A percentile compares a stretch with the other conserved stretches of the same genome.
These are phyloP conservation scores for Tribolium freemani DNA, from an alignment of 2,888 invertebrate genomes.

Conservation along the genomic window DNA sequence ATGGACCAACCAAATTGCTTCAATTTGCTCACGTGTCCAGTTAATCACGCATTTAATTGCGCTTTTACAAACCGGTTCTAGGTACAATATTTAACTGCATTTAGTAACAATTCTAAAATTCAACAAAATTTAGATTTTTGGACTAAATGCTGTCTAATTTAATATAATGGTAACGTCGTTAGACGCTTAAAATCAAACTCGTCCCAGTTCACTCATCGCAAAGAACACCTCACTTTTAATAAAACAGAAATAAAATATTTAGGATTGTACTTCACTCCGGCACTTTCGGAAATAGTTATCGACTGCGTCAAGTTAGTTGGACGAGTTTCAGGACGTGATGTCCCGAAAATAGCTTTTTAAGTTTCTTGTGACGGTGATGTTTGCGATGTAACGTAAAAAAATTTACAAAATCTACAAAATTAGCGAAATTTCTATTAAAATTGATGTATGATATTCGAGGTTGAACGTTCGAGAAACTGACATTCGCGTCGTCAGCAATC, in stretches of 20 bases:
- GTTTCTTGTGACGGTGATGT: neutral
- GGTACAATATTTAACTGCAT: too few species aligned
- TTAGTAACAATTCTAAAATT: too few species aligned
- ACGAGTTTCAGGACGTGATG: neutral
- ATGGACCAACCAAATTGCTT: too few species aligned
- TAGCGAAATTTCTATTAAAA: neutral
- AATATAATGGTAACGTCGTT: too few species aligned
- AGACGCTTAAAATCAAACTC: too few species aligned
- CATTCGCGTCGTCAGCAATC: neutral
- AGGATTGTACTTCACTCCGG: neutral
- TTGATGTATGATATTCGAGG: too few species aligned
- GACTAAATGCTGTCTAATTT: too few species aligned
- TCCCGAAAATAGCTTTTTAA: neutral
- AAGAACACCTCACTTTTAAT: neutral
- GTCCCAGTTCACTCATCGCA: too few species aligned
- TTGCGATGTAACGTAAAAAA: neutral
- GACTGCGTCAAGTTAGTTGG: neutral
- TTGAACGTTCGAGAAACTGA: neutral
- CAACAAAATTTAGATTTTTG: too few species aligned
- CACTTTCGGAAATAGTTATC: neutral
- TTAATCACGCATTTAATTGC: too few species aligned
- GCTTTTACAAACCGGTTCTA: too few species aligned
- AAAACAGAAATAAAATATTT: neutral
- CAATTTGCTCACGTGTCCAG: too few species aligned
- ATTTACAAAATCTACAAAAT: neutral